phyloP scores from a whole-genome alignment of 2,797 vertebrate species.

The Diplodus sargus region DNA sequence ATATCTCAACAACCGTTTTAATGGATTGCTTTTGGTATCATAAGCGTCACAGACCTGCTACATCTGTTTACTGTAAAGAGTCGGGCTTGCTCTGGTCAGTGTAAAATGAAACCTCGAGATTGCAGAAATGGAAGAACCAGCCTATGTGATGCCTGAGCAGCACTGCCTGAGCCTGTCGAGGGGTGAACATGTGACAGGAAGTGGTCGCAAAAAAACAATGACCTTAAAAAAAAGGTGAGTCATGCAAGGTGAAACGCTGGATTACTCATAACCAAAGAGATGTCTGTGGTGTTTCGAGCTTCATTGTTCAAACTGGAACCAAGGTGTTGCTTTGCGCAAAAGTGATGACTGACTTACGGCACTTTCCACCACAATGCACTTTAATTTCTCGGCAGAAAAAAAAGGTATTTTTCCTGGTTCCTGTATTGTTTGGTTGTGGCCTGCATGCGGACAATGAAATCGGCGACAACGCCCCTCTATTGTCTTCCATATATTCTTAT shows the following conservation, averaged over 20 bases:
- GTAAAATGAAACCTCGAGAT: neutral
- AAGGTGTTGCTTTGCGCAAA: slow-evolving; percentile 16
- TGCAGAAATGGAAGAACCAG: neutral
- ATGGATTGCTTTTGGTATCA: neutral
- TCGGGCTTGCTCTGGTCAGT: neutral
- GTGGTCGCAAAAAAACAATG: slow-evolving; percentile 53
- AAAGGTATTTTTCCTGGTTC: neutral
- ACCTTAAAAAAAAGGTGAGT: slow-evolving; percentile 43
- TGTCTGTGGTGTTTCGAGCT: slow-evolving; percentile 22
- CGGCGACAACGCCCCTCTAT: rapidly evolving
- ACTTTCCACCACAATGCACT: slow-evolving; percentile 16
- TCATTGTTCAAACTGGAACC: slow-evolving; percentile 13
- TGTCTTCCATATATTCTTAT: neutral
- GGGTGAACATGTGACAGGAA: slow-evolving; percentile 54
- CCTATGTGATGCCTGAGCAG: neutral
- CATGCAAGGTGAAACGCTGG: neutral
- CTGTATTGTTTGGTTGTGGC: neutral
- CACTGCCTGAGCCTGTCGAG: neutral
- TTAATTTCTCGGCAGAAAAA: slow-evolving; percentile 5
- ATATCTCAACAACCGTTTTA: neutral
- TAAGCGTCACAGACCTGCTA: too few relatives aligned
- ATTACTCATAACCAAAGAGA: slow-evolving; percentile 55
- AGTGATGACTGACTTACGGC: slow-evolving; percentile 12
- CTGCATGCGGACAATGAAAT: neutral
- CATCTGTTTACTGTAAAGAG: neutral